Evolutionary conservation across 2,797 vertebrate species (phyloP), one percentile per base, ranked within the genome.

Genomic region (Sebastiscus albofasciatus): DNA sequence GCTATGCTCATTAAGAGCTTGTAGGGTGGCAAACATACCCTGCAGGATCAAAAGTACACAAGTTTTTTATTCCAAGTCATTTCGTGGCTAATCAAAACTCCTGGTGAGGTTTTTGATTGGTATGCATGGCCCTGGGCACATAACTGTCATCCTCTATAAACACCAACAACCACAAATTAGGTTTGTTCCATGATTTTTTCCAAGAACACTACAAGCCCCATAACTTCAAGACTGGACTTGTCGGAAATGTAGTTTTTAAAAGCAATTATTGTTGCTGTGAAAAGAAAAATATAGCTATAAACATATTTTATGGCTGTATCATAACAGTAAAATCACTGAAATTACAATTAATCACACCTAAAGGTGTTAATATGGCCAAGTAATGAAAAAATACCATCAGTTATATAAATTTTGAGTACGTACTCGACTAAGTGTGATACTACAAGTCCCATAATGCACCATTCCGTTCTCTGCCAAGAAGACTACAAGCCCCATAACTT

Each of bases 181-280:
- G 8, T 26, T 9, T 42, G 4, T 65, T 18, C 62, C 36, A 46
- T 42, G 22, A 42, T 60, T 60, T 46, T 36, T 10, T 27, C 20
- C 3, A 27, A 12, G 20, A 31, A 31, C 39, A 88, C 89, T 84
- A 73, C 75, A 85, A 58, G 2, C 46, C 27, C 84, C 82, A 88
- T 33, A 61, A 86, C 0, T 14, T 27, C 31, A 24, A 13, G 26
- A 12, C 8, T 1, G 6, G 27, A 72, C 56, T 67, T 65, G 8
- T 52, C 13, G 66, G 70, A 84, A 86, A 78, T 85, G 74, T 79
- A 77, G 77, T 89, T 82, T 77, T 36, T 20, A n/a, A 24, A 61
- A 18, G 4, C 2, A 26, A n/a, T n/a, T 9, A 0, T 12, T 42
- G 22, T 16, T 18, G 11, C 9, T 29, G 0, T 67, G 2, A 13